Evolutionary conservation across 2,888 invertebrate species (phyloP).

Genomic region (Pristionchus mayeri): DNA sequence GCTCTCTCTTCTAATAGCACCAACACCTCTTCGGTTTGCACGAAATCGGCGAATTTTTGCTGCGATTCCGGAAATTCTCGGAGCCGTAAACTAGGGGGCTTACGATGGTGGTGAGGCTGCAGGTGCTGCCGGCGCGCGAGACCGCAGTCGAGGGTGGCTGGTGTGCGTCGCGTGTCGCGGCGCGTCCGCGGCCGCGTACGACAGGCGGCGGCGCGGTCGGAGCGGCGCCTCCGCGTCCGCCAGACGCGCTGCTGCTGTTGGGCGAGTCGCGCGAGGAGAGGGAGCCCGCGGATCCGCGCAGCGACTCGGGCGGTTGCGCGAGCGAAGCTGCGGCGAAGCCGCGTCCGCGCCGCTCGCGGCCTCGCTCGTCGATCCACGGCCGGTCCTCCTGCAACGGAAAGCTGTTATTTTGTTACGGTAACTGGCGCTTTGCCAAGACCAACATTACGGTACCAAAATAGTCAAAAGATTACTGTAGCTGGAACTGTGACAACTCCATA

Average conservation of each 20-base stretch:
- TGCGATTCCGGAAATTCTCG: neutral
- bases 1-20: neutral
- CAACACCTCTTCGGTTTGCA: neutral
- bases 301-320: neutral
- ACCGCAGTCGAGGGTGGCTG: neutral
- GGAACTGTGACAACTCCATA: neutral
- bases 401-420: neutral
- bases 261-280: constrained; percentile 43
- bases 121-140: constrained; percentile 8
- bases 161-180: neutral
- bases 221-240: neutral
- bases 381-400: constrained; percentile 4
- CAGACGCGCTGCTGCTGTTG: neutral
- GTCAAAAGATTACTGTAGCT: neutral
- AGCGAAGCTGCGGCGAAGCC: neutral
- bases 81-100: neutral
- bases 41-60: constrained; percentile 1
- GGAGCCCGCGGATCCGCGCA: constrained; percentile 10
- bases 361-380: constrained; percentile 50
- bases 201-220: neutral
- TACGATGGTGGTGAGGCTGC: constrained; percentile 12
- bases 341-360: constrained; percentile 41
- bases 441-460: neutral
- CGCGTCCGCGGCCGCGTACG: constrained; percentile 20
- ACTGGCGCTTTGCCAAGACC: too few relatives aligned